Conservation (phyloP, 2,797 vertebrate genomes). For the Nyctalus aviator region DNA sequence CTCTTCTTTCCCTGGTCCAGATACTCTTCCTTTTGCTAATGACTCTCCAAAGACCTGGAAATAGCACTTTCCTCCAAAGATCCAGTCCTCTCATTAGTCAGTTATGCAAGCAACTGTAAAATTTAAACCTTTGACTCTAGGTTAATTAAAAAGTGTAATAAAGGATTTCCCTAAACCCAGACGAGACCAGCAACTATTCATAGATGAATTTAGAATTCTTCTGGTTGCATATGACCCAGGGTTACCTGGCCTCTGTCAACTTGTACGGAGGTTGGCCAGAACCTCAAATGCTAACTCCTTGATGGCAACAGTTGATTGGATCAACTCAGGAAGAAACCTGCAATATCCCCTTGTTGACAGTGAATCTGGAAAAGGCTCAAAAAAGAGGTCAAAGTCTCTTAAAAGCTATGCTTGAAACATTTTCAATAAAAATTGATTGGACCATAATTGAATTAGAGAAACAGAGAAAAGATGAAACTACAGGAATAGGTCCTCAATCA, state of each 20-base stretch:
- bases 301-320: background rate
- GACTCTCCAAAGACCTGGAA: background rate
- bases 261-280: background rate
- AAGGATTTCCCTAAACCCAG: constrained; percentile 11
- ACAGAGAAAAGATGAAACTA: background rate
- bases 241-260: background rate
- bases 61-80: background rate
- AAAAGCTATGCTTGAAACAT: background rate
- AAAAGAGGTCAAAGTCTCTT: background rate
- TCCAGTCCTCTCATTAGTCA: background rate
- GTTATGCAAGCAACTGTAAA: background rate
- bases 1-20: background rate
- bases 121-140: constrained; percentile 9
- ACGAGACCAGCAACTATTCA: background rate
- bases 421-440: background rate
- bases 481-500: background rate
- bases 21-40: background rate
- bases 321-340: background rate
- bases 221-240: background rate
- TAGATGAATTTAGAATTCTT: constrained; percentile 41
- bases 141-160: background rate
- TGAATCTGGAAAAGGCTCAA: background rate
- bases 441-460: background rate
- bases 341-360: background rate
- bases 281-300: background rate